Conservation (phyloP, 2,113 vertebrate species). For the Corapipo altera region DNA sequence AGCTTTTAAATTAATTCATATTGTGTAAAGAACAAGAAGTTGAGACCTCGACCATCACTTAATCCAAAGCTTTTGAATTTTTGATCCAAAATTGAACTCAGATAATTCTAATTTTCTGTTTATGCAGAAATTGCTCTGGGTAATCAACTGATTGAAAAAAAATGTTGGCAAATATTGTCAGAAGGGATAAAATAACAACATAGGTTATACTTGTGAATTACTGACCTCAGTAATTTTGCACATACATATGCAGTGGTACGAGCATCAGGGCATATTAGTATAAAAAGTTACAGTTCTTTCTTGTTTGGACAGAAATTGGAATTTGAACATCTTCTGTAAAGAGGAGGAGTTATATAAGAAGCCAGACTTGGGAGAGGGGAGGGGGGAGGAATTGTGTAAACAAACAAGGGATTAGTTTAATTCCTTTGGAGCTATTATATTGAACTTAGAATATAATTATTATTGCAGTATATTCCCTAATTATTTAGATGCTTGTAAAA, state of each 20-base stretch:
- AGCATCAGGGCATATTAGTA: background rate
- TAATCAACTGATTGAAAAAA: background rate
- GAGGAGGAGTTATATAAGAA: background rate
- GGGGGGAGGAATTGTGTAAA: background rate
- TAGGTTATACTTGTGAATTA: background rate
- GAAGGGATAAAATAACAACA: background rate
- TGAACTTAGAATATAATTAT: conserved; percentile 53
- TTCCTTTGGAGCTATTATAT: conserved; percentile 13
- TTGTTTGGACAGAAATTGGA: background rate
- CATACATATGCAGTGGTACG: background rate
- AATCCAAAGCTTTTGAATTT: conserved; percentile 1
- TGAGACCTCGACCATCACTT: conserved; percentile 1
- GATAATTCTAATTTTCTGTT: background rate
- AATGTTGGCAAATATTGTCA: background rate
- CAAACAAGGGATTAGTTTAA: conserved; percentile 1
- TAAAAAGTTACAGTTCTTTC: background rate
- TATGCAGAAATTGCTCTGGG: background rate
- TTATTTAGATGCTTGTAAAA: conserved; percentile 79
- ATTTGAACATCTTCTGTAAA: conserved; percentile 12
- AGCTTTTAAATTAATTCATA: conserved; percentile 34
- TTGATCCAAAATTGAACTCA: background rate
- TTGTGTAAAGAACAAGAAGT: background rate
- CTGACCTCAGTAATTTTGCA: background rate
- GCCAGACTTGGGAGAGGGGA: background rate
- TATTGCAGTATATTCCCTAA: conserved; percentile 62